These are phyloP conservation scores for Fragariocoptes setiger DNA, from an alignment of 1,140 invertebrate genomes.

Conservation along the genomic window DNA sequence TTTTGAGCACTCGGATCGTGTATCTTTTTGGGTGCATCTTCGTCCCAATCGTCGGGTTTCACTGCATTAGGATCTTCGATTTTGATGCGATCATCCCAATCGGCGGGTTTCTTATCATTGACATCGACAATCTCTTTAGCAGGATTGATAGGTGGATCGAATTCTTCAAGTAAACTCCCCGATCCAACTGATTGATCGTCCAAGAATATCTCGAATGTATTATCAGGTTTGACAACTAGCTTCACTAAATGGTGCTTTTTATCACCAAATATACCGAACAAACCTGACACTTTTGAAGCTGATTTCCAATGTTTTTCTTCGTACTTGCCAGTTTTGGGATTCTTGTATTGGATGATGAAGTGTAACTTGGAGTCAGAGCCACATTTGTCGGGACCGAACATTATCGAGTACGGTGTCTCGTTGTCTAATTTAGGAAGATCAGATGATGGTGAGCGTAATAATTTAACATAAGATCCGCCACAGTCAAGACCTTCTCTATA, in stretches of 20 bases:
- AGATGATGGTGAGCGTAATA: slow-evolving; percentile 30
- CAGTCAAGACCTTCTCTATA: slow-evolving; percentile 85
- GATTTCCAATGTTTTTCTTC: slow-evolving; percentile 41
- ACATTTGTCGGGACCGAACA: slow-evolving; percentile 99
- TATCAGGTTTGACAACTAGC: slow-evolving; percentile 56
- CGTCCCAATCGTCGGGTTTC: slow-evolving; percentile 79
- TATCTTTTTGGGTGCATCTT: slow-evolving; percentile 59
- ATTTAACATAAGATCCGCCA: slow-evolving; percentile 86
- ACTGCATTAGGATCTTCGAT: slow-evolving; percentile 11
- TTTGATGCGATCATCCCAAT: slow-evolving; percentile 92
- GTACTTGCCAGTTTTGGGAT: slow-evolving; percentile 57
- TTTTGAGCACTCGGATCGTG: slow-evolving; percentile 53
- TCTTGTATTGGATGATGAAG: slow-evolving; percentile 86
- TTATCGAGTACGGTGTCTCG: slow-evolving; percentile 84
- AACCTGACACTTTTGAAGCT: slow-evolving; percentile 20
- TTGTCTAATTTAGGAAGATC: slow-evolving; percentile 56
- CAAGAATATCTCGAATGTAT: slow-evolving; percentile 28
- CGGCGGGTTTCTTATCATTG: slow-evolving; percentile 49
- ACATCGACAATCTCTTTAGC: slow-evolving; percentile 81
- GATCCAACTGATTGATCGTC: slow-evolving; percentile 42
- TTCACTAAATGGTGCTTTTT: slow-evolving; percentile 82
- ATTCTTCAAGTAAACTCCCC: slow-evolving; percentile 57
- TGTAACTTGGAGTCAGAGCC: slow-evolving; percentile 81
- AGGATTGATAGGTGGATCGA: slow-evolving; percentile 72
- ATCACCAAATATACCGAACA: slow-evolving; percentile 71